These are phyloP conservation scores for Okapia johnstoni DNA, from an alignment of 2,113 vertebrate species.

Conservation along the genomic window DNA sequence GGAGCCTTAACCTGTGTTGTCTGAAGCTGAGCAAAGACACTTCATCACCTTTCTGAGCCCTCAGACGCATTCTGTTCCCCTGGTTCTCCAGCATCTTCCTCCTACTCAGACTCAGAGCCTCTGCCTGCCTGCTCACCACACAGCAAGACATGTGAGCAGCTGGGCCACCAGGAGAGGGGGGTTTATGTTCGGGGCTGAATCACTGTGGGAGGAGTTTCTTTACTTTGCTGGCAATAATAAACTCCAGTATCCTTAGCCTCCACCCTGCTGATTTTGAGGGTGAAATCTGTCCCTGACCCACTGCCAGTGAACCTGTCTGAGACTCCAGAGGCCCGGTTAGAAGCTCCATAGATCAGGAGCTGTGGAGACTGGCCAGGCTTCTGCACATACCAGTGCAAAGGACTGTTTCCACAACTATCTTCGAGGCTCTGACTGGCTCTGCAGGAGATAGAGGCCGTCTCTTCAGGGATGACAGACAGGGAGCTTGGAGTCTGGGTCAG, in stretches of 20 bases:
- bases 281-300: not conserved
- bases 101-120: not conserved
- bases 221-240: accelerated
- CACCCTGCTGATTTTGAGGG: not conserved
- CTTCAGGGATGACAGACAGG: not conserved
- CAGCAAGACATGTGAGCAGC: not conserved
- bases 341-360: accelerated
- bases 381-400: not conserved
- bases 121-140: not conserved
- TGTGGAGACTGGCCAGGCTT: not conserved
- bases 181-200: constrained; percentile 63
- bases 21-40: not conserved
- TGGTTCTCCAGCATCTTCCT: not conserved
- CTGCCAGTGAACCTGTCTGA: not conserved
- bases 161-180: not conserved
- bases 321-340: accelerated
- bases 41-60: not conserved
- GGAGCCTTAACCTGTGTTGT: not conserved
- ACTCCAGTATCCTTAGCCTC: not conserved
- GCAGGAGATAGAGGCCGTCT: not conserved
- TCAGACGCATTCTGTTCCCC: not conserved
- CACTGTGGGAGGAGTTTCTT: accelerated
- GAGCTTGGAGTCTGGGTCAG: not conserved
- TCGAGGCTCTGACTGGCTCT: not conserved
- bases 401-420: not conserved